phyloP scores from a whole-genome alignment of 2,113 vertebrate genomes.

The Craseonycteris thonglongyai region DNA sequence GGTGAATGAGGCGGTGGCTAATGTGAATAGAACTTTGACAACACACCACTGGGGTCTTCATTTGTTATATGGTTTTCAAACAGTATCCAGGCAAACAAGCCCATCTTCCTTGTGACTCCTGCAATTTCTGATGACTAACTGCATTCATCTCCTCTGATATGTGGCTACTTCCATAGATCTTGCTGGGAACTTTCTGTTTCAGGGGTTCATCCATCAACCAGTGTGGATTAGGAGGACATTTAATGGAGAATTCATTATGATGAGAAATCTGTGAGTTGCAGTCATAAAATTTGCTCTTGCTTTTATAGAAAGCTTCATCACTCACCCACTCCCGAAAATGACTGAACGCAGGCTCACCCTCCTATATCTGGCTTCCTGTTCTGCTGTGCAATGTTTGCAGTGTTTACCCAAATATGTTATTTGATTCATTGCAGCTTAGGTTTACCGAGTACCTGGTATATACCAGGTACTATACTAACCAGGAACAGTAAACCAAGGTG shows the following conservation, averaged over 20 bases:
- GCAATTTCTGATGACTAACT: constrained; percentile 17
- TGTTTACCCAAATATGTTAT: background rate
- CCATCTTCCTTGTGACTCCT: constrained; percentile 30
- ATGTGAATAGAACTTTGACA: background rate
- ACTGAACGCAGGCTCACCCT: background rate
- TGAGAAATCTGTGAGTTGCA: constrained; percentile 55
- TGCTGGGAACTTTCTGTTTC: constrained; percentile 32
- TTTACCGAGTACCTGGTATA: background rate
- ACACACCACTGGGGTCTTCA: background rate
- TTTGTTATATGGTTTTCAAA: constrained; percentile 51
- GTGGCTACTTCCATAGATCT: constrained; percentile 51
- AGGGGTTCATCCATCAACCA: constrained; percentile 41
- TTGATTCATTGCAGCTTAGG: background rate
- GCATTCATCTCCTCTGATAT: constrained; percentile 3
- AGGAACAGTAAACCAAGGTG: background rate
- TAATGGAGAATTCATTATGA: constrained; percentile 64
- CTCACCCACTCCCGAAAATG: background rate
- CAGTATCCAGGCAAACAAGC: constrained; percentile 5
- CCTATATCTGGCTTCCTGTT: background rate
- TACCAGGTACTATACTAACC: background rate
- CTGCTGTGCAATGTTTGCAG: background rate
- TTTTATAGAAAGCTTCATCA: constrained; percentile 42
- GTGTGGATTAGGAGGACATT: constrained; percentile 26
- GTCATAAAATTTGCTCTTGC: constrained; percentile 53
- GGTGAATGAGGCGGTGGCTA: background rate